phyloP scores from a whole-genome alignment of 2,113 vertebrate species.

The Centropus unirufus region DNA sequence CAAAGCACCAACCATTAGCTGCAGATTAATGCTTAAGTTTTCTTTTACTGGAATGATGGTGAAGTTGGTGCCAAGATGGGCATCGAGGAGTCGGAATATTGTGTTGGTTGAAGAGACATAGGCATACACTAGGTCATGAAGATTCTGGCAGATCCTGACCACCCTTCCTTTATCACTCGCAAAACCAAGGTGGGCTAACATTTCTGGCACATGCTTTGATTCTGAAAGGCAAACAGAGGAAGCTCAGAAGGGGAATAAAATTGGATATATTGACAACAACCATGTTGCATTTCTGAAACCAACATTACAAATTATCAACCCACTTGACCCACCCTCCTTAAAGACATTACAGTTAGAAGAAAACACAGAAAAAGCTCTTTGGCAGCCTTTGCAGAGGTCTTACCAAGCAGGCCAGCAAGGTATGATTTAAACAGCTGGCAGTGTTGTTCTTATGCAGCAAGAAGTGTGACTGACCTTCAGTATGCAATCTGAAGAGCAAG shows the following conservation, averaged over 20 bases:
- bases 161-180: conserved; percentile 43
- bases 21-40: conserved; percentile 52
- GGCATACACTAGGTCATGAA: conserved; percentile 45
- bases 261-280: not conserved
- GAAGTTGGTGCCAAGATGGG: conserved; percentile 22
- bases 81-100: conserved; percentile 10
- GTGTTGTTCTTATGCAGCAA: not conserved
- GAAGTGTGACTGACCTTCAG: not conserved
- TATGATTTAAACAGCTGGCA: not conserved
- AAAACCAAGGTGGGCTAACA: conserved; percentile 21
- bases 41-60: conserved; percentile 33
- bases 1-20: conserved; percentile 47
- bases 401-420: not conserved
- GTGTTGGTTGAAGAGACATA: conserved; percentile 44
- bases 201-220: not conserved
- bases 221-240: conserved; percentile 57
- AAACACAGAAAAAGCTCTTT: not conserved
- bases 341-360: not conserved
- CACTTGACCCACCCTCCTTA: not conserved
- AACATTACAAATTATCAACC: not conserved
- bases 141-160: not conserved
- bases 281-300: not conserved
- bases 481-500: not conserved
- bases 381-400: not conserved
- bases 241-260: conserved; percentile 24